phyloP scores from a whole-genome alignment of 1,140 invertebrate species.

The Nebria ingens region DNA sequence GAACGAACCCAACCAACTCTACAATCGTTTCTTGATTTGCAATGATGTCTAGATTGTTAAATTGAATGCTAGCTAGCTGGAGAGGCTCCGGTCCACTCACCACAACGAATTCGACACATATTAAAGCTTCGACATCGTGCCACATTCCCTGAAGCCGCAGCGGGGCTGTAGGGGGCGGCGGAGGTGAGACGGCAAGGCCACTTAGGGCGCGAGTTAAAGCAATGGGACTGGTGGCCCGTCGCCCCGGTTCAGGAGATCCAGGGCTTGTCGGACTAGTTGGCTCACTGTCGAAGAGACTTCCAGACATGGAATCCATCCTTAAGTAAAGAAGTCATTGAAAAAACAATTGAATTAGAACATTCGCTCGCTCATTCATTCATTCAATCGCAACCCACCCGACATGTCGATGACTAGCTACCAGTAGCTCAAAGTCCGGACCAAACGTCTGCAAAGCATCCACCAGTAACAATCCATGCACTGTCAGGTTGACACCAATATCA shows the following conservation, averaged over 20 bases:
- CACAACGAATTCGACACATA: conserved; percentile 68
- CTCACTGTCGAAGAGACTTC: conserved; percentile 82
- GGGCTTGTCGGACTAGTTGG: conserved; percentile 78
- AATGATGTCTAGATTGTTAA: conserved; percentile 91
- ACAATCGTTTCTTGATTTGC: conserved; percentile 94
- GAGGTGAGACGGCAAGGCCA: conserved; percentile 25
- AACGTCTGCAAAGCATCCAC: conserved; percentile 92
- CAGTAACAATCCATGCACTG: conserved; percentile 82
- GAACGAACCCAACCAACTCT: conserved; percentile 79
- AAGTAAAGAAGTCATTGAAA: conserved; percentile 21
- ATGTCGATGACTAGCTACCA: conserved; percentile 89
- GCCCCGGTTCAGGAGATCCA: conserved; percentile 43
- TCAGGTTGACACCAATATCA: conserved; percentile 67
- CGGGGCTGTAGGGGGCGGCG: conserved; percentile 13
- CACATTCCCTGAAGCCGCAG: not conserved
- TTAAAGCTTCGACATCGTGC: conserved; percentile 68
- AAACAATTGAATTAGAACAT: conserved; percentile 12
- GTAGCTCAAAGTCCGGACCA: conserved; percentile 86
- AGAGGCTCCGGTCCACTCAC: conserved; percentile 57
- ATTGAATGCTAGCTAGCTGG: conserved; percentile 75
- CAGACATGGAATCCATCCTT: conserved; percentile 88
- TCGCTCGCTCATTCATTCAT: not conserved
- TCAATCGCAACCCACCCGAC: conserved; percentile 53
- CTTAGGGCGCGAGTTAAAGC: conserved; percentile 47
- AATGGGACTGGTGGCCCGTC: conserved; percentile 42